A percentile compares a stretch with the other conserved stretches of the same genome.
These are phyloP conservation scores for Tanytarsus gracilentus DNA, from an alignment of 2,888 invertebrate species.

Conservation along the genomic window DNA sequence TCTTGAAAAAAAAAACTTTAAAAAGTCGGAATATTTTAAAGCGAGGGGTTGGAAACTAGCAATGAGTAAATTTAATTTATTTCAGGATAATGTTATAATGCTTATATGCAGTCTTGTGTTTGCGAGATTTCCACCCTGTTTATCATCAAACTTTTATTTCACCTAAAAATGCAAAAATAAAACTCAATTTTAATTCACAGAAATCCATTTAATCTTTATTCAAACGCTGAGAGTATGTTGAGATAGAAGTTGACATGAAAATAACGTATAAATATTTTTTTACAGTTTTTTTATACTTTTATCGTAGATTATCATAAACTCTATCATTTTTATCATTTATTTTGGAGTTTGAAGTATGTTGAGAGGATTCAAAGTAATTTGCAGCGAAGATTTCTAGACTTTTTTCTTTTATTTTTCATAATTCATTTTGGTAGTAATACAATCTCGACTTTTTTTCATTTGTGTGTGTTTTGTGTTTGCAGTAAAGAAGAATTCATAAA, in stretches of 20 bases:
- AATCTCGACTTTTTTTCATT: conserved; percentile 1
- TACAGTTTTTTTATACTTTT: not conserved
- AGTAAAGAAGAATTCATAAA: not conserved
- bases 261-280: conserved; percentile 10
- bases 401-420: not conserved
- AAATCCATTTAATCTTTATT: not conserved
- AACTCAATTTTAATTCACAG: not conserved
- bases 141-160: no score
- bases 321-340: no score
- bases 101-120: no score
- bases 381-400: conserved; percentile 5
- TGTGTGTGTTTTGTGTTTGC: not conserved
- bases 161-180: no score
- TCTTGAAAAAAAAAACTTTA: no score
- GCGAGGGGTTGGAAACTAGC: no score
- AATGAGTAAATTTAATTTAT: no score
- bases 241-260: conserved; percentile 6
- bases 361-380: no score
- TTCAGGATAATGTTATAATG: no score
- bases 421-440: not conserved
- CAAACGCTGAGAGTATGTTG: conserved; percentile 13
- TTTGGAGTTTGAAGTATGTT: no score
- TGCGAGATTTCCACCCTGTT: no score
- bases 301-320: not conserved
- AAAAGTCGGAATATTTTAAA: no score